Evolutionary conservation across 2,888 invertebrate genomes (phyloP).

Genomic region (Patella ulyssiponensis): DNA sequence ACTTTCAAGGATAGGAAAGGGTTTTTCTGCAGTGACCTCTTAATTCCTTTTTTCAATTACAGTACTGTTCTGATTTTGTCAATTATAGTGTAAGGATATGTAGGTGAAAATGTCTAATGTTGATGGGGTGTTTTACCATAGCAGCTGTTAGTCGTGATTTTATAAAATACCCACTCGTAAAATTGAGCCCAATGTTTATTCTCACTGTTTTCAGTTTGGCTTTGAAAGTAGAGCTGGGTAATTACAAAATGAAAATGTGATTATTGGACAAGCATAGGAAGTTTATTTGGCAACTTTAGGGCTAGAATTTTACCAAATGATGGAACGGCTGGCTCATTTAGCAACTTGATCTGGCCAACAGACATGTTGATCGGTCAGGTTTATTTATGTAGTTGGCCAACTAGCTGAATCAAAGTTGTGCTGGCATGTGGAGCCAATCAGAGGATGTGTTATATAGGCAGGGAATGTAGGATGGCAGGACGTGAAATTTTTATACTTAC

Average conservation of each 20-base stretch:
- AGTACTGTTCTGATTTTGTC: no score
- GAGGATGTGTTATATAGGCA: slow-evolving; percentile 19
- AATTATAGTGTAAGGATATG: no score
- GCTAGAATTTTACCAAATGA: slow-evolving; percentile 27
- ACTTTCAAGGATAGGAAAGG: no score
- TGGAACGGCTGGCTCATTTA: slow-evolving; percentile 15
- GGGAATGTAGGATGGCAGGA: neutral
- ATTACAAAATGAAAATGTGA: slow-evolving; percentile 22
- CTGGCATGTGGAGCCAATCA: slow-evolving; percentile 35
- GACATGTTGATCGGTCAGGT: slow-evolving; percentile 18
- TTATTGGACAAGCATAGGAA: slow-evolving; percentile 21
- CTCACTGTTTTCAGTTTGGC: neutral
- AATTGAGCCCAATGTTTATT: no score
- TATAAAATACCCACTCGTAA: no score
- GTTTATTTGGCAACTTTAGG: slow-evolving; percentile 26
- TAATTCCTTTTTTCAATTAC: no score
- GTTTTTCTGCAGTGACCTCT: no score
- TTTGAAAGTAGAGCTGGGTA: slow-evolving; percentile 19
- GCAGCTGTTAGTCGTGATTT: no score
- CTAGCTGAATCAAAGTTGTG: slow-evolving; percentile 30
- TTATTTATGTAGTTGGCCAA: slow-evolving; percentile 28
- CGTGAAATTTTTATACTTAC: no score
- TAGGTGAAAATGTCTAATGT: no score
- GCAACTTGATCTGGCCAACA: slow-evolving; percentile 24
- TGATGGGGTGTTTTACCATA: no score